Conservation (phyloP, 2,113 vertebrate genomes). For the Stegastes partitus region DNA sequence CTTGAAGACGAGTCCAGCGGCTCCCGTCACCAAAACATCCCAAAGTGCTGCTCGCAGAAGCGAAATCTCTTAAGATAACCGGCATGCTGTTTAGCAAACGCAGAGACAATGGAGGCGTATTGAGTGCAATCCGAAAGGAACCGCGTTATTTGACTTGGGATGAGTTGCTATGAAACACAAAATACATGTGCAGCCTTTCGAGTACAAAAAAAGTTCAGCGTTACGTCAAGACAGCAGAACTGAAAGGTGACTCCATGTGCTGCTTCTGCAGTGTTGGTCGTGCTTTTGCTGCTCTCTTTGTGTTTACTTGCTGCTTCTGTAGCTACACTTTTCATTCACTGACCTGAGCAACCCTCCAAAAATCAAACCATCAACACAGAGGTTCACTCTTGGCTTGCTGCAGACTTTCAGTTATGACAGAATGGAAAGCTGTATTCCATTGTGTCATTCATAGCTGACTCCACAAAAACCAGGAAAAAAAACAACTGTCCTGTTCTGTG, state of each 20-base stretch:
- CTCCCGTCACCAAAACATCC: slow-evolving; percentile 51
- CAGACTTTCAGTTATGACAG: slow-evolving; percentile 61
- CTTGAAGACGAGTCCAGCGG: slow-evolving; percentile 43
- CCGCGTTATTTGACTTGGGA: slow-evolving; percentile 63
- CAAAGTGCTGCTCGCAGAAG: slow-evolving; percentile 27
- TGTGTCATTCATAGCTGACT: slow-evolving; percentile 40
- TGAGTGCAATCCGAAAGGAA: slow-evolving; percentile 44
- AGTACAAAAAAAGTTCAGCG: neutral
- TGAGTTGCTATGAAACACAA: slow-evolving; percentile 66
- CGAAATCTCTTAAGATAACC: slow-evolving; percentile 35
- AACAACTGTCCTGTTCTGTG: neutral
- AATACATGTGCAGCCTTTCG: slow-evolving; percentile 36
- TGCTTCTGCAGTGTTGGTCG: slow-evolving; percentile 38
- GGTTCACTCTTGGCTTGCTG: slow-evolving; percentile 50
- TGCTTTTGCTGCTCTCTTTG: slow-evolving; percentile 17
- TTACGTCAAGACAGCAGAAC: slow-evolving; percentile 37
- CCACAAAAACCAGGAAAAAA: slow-evolving; percentile 5
- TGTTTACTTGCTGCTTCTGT: slow-evolving; percentile 41
- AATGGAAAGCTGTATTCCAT: slow-evolving; percentile 63
- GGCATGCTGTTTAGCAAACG: slow-evolving; percentile 52
- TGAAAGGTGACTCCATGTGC: slow-evolving; percentile 41
- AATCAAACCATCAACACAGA: slow-evolving; percentile 60
- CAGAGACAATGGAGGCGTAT: slow-evolving; percentile 41
- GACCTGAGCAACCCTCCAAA: slow-evolving; percentile 39
- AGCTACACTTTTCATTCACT: neutral